phyloP scores from a whole-genome alignment of 2,888 invertebrate genomes.

The Cyaniris semiargus region DNA sequence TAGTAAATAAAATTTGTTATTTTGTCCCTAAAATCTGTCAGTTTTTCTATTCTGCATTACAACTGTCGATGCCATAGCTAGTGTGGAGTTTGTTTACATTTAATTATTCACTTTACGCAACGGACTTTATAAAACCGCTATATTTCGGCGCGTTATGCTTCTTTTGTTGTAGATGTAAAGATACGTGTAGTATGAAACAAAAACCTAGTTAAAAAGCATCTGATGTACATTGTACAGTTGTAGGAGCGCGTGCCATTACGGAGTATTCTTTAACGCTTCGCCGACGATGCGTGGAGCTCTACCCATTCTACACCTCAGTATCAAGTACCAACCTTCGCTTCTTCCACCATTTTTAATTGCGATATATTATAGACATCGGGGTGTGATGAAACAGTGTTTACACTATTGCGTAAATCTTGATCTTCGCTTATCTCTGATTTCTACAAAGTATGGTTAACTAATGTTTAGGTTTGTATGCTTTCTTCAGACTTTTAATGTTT shows the following conservation, averaged over 20 bases:
- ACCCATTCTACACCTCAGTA: slow-evolving; percentile 48
- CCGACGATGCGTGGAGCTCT: slow-evolving; percentile 59
- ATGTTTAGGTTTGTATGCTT: neutral
- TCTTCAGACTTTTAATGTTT: neutral
- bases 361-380: slow-evolving; percentile 25
- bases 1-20: neutral
- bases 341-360: slow-evolving; percentile 36
- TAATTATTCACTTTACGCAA: neutral
- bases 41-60: neutral
- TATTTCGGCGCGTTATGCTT: slow-evolving; percentile 2
- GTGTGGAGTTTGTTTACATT: slow-evolving; percentile 1
- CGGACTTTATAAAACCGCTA: slow-evolving; percentile 16
- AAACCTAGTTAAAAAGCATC: slow-evolving; percentile 38
- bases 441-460: neutral
- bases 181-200: slow-evolving; percentile 32
- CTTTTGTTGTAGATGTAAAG: slow-evolving; percentile 29
- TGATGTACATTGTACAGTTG: slow-evolving; percentile 39
- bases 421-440: neutral
- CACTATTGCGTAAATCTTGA: slow-evolving; percentile 4
- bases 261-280: slow-evolving; percentile 68
- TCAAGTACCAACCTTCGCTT: slow-evolving; percentile 55
- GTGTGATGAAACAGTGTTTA: slow-evolving; percentile 30
- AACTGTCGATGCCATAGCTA: no score
- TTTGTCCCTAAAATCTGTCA: neutral
- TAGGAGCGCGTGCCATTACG: slow-evolving; percentile 48